phyloP scores from a whole-genome alignment of 2,888 invertebrate genomes.

The Perizoma affinitatum region DNA sequence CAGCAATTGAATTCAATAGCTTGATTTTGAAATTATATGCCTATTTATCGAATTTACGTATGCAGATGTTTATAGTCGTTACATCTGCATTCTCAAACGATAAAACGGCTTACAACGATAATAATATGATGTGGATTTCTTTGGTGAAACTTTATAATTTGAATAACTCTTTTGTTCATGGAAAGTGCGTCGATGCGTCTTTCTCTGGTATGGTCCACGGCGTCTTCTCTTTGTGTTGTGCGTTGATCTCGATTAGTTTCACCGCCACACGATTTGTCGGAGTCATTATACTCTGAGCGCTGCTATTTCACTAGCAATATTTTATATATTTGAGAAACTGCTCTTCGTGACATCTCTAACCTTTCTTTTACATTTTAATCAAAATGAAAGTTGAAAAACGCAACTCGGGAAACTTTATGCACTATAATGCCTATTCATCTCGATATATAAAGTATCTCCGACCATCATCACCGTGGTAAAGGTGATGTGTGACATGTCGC shows the following conservation, averaged over 20 bases:
- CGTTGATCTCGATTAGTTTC: slow-evolving; percentile 70
- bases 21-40: slow-evolving; percentile 33
- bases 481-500: slow-evolving; percentile 51
- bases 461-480: not conserved
- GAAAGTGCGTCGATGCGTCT: slow-evolving; percentile 61
- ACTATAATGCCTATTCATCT: no score
- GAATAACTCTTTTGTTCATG: slow-evolving; percentile 61
- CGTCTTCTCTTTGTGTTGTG: slow-evolving; percentile 66
- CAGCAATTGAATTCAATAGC: slow-evolving; percentile 38
- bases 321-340: slow-evolving; percentile 23
- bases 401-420: no score
- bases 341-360: not conserved
- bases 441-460: no score
- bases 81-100: slow-evolving; percentile 3
- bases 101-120: slow-evolving; percentile 31
- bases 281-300: slow-evolving; percentile 30
- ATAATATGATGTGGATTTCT: slow-evolving; percentile 45
- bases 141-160: slow-evolving; percentile 54
- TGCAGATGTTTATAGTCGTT: slow-evolving; percentile 12
- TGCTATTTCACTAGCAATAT: slow-evolving; percentile 31
- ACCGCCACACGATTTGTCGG: slow-evolving; percentile 52
- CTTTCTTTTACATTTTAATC: no score
- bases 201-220: slow-evolving; percentile 59
- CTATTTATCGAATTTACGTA: slow-evolving; percentile 6
- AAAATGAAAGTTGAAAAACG: no score